These are phyloP conservation scores for Orthosia gracilis DNA, from an alignment of 2,888 invertebrate genomes.

Conservation along the genomic window DNA sequence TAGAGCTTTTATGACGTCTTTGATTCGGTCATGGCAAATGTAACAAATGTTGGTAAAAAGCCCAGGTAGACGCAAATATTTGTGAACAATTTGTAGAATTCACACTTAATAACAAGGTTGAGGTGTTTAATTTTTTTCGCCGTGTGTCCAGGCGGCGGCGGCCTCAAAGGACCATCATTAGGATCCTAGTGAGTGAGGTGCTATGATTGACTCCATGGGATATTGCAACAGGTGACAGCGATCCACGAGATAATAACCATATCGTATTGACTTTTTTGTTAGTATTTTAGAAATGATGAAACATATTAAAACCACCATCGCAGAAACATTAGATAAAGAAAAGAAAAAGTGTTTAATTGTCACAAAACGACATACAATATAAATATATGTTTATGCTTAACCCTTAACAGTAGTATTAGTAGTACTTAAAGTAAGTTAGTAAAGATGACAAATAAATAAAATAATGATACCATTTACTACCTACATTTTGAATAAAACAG, in stretches of 20 bases:
- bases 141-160: slow-evolving; percentile 78
- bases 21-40: slow-evolving; percentile 86
- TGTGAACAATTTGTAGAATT: slow-evolving; percentile 90
- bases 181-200: slow-evolving; percentile 73
- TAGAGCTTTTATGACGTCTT: slow-evolving; percentile 82
- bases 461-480: too few relatives aligned
- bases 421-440: too few relatives aligned
- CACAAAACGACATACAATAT: too few relatives aligned
- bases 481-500: too few relatives aligned
- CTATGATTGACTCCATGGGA: slow-evolving; percentile 85
- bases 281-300: slow-evolving; percentile 28
- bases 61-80: slow-evolving; percentile 91
- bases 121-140: slow-evolving; percentile 79
- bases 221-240: slow-evolving; percentile 83
- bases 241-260: slow-evolving; percentile 57
- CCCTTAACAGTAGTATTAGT: too few relatives aligned
- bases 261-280: slow-evolving; percentile 41
- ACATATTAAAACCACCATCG: slow-evolving; percentile 12
- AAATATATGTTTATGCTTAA: too few relatives aligned
- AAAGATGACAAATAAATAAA: too few relatives aligned
- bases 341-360: too few relatives aligned
- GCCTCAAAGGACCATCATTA: slow-evolving; percentile 85
- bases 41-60: slow-evolving; percentile 84
- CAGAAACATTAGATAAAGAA: background rate
- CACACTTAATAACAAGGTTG: slow-evolving; percentile 89